phyloP scores from a whole-genome alignment of 2,888 invertebrate genomes.

The Tetragonisca angustula region DNA sequence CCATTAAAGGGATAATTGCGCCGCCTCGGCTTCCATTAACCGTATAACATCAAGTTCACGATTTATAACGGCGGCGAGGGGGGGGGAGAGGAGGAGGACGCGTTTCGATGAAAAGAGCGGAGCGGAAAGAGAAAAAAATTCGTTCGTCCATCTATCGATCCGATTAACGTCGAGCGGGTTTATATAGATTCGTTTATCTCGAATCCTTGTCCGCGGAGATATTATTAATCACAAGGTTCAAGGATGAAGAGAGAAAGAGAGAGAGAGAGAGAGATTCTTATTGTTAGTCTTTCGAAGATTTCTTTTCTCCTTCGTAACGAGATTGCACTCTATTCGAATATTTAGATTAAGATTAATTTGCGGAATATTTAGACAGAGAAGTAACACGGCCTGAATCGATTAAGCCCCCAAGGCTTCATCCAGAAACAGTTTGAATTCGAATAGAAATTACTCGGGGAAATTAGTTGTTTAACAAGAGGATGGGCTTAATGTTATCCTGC shows the following conservation, averaged over 20 bases:
- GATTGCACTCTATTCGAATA: constrained; percentile 2
- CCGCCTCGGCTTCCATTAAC: not conserved
- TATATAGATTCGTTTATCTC: not conserved
- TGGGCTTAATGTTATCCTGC: not conserved
- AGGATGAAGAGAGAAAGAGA: not conserved
- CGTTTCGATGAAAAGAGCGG: not conserved
- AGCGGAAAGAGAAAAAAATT: not conserved
- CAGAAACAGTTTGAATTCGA: constrained; percentile 2
- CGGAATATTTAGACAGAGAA: constrained; percentile 10
- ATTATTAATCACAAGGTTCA: constrained; percentile 12
- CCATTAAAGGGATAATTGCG: constrained; percentile 21
- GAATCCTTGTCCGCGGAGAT: not conserved
- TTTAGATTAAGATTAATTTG: constrained; percentile 12
- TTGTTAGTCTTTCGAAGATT: not conserved
- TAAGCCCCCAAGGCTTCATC: not conserved
- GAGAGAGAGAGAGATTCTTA: not conserved
- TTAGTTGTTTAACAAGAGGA: constrained; percentile 10
- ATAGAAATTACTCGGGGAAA: constrained; percentile 18
- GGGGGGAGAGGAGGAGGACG: not conserved
- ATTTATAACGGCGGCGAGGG: no score
- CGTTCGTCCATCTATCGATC: constrained; percentile 1
- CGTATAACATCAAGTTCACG: not conserved
- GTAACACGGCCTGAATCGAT: constrained; percentile 31
- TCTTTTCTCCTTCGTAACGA: not conserved
- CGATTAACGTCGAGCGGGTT: not conserved